Base-by-base conservation (phyloP, 2,888 invertebrate species). In the Protodeltote pygarga region DNA sequence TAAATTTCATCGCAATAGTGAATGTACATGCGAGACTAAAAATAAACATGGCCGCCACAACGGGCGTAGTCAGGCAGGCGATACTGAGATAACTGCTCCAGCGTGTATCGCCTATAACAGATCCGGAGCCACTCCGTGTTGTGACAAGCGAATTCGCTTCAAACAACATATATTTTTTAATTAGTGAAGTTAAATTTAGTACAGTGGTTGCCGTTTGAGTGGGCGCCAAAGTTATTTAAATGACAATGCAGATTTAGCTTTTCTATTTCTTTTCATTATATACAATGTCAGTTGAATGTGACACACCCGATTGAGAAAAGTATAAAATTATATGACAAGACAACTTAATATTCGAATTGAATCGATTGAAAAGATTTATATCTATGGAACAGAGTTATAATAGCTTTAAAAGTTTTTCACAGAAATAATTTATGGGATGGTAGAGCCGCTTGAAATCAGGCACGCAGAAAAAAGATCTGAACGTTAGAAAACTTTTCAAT, bases 1-100 rank as follows among this genome's bases (percentile, higher is more conserved):
- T 86, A 87, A 87, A 88, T 88, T 89, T 88, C 83, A 88, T 84
- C 75, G 85, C 81, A 83, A 84, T 82, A 83, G 83, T 83, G 84
- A 87, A 86, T 86, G 82, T 85, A 84, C 78, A 83, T 77, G 77
- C 83, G 81, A 82, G 78, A 80, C 86, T 87, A 88, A 90, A 90
- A 89, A 89, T 89, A 90, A 86, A 87, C 84, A 82, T 77, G 84
- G 83, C 79, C 74, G 77, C 73, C 79, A 84, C 81, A 84, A 79
- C 84, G 81, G 75, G 82, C 80, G 84, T 83, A 87, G 77, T 81
- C 83, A 82, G 81, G 79, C 83, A 82, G 81, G 79, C 85, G 84
- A 85, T 85, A 79, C 81, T 77, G 80, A 83, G 89, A 88, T 87
- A 86, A 86, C 83, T 79, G 80, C 77, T 82, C 59, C 81, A 77